Evolutionary conservation across 2,888 invertebrate genomes (phyloP).

Genomic region (Apotomis betuletana): DNA sequence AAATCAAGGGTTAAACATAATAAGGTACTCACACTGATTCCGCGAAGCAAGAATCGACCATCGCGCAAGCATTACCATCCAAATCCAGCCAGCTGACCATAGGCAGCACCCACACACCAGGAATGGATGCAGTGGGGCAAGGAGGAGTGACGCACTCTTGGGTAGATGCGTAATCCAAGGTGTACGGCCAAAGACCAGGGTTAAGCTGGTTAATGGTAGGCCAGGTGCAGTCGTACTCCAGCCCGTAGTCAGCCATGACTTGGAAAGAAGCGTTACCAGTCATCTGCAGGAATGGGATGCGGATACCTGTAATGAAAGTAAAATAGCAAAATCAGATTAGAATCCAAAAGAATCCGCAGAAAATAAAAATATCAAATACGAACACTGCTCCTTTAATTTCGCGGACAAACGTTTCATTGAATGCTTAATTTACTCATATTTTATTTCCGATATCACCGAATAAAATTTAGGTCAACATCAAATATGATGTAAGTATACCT

Average conservation of each 20-base stretch:
- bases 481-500: no score
- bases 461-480: no score
- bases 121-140: slow-evolving; percentile 83
- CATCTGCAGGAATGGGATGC: slow-evolving; percentile 84
- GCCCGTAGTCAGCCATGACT: slow-evolving; percentile 76
- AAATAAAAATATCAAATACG: no score
- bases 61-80: slow-evolving; percentile 77
- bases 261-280: slow-evolving; percentile 83
- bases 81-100: slow-evolving; percentile 83
- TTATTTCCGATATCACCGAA: no score
- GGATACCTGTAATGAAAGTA: slow-evolving; percentile 63
- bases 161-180: slow-evolving; percentile 82
- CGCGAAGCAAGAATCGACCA: slow-evolving; percentile 80
- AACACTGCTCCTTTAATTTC: no score
- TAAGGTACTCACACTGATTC: slow-evolving; percentile 64
- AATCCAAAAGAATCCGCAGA: background rate
- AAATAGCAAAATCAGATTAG: background rate
- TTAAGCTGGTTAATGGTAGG: slow-evolving; percentile 69
- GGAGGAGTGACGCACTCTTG: slow-evolving; percentile 83
- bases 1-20: background rate
- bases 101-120: slow-evolving; percentile 87
- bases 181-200: slow-evolving; percentile 87
- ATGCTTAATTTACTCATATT: no score
- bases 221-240: slow-evolving; percentile 86
- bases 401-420: no score